These are phyloP conservation scores for Motacilla alba DNA, from an alignment of 2,113 vertebrate genomes.

Conservation along the genomic window DNA sequence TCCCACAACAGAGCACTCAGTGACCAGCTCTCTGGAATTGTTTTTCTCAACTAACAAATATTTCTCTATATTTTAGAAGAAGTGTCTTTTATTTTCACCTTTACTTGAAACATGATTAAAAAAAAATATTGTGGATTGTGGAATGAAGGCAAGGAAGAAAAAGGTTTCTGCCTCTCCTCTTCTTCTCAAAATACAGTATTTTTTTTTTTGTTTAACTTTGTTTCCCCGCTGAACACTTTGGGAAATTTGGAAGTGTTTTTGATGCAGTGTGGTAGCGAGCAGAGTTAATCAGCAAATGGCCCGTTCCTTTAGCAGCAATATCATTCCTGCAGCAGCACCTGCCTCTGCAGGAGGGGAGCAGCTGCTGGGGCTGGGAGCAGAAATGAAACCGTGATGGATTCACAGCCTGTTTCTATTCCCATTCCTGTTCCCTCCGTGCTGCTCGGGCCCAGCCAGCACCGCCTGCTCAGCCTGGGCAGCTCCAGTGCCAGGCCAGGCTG, in stretches of 20 bases:
- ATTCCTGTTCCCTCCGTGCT: not conserved
- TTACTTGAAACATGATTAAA: not conserved
- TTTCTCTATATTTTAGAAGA: not conserved
- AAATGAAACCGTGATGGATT: conserved; percentile 56
- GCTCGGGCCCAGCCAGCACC: not conserved
- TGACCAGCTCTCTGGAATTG: not conserved
- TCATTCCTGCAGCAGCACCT: conserved; percentile 42
- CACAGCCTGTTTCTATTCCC: not conserved
- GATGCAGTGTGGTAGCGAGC: conserved; percentile 8
- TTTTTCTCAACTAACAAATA: not conserved
- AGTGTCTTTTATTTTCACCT: not conserved
- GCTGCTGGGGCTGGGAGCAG: conserved; percentile 45
- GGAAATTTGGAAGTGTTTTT: conserved; percentile 56
- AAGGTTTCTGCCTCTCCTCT: not conserved
- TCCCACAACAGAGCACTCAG: not conserved
- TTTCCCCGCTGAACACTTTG: conserved; percentile 66
- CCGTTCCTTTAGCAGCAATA: conserved; percentile 51
- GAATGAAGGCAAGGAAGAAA: not conserved
- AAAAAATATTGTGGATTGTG: not conserved
- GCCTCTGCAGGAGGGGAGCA: conserved; percentile 53
- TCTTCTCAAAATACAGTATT: not conserved
- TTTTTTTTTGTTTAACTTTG: conserved; percentile 36
- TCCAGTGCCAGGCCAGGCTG: fast-evolving
- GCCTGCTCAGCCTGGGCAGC: not conserved
- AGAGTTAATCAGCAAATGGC: conserved; percentile 38